A percentile compares a stretch with the other conserved stretches of the same genome.
These are phyloP conservation scores for Fragum fragum DNA, from an alignment of 2,888 invertebrate genomes.

Conservation along the genomic window DNA sequence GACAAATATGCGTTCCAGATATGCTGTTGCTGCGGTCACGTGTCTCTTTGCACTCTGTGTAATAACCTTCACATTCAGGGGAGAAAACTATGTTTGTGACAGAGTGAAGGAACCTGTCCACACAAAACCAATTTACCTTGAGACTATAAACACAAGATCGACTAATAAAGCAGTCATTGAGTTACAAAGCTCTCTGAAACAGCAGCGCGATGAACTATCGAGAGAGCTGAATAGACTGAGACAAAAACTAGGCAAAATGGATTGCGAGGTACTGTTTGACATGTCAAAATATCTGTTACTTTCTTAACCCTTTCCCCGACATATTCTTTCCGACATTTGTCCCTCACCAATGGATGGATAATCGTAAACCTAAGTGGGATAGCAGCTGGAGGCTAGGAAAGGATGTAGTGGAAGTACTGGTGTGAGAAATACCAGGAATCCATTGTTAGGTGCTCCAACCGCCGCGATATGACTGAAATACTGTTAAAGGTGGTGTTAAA, in stretches of 20 bases:
- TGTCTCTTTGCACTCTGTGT: constrained; percentile 1
- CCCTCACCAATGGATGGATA: no score
- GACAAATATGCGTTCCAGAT: constrained; percentile 1
- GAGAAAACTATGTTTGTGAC: constrained; percentile 17
- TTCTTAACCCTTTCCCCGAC: no score
- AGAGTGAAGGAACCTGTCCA: constrained; percentile 34
- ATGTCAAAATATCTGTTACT: no score
- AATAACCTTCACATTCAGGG: constrained; percentile 6
- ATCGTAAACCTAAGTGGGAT: no score
- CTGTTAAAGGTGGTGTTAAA: no score
- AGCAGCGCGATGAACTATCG: constrained; percentile 50
- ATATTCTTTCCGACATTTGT: no score
- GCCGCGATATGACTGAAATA: no score
- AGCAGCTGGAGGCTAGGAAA: no score
- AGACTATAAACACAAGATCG: constrained; percentile 22
- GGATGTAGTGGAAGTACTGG: no score
- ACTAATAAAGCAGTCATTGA: constrained; percentile 8
- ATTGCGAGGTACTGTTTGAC: constrained; percentile 68
- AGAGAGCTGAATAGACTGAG: constrained; percentile 54
- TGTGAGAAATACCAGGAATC: no score
- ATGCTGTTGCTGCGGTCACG: not conserved
- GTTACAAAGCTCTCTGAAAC: constrained; percentile 44
- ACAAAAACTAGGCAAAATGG: constrained; percentile 49
- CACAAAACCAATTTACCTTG: constrained; percentile 40
- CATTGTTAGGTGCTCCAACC: no score